Evolutionary conservation across 2,888 invertebrate species (phyloP).

Genomic region (Disparrhopalites patrizii): DNA sequence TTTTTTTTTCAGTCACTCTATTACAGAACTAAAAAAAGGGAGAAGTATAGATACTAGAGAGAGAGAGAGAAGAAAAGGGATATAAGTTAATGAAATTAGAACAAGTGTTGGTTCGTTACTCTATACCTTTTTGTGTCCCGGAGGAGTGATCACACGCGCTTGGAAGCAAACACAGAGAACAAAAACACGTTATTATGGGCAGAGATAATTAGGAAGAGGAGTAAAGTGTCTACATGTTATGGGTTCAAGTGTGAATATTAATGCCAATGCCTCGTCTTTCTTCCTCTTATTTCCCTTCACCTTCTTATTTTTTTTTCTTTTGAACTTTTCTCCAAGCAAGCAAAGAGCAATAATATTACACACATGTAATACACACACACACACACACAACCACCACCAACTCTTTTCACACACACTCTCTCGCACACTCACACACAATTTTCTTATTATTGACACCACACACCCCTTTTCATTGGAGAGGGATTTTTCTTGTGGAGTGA

Average conservation of each 20-base stretch:
- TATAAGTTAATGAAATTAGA: neutral
- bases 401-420: too few species aligned
- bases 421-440: neutral
- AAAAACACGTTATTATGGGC: neutral
- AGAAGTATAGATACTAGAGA: neutral
- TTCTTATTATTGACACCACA: neutral
- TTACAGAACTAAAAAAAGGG: neutral
- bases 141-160: neutral
- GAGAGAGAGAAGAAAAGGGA: neutral
- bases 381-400: too few species aligned
- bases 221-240: neutral
- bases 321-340: too few species aligned
- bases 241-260: neutral
- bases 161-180: slow-evolving; percentile 2
- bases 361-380: too few species aligned
- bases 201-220: neutral
- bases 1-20: too few species aligned
- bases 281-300: too few species aligned
- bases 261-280: too few species aligned
- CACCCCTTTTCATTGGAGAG: neutral
- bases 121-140: too few species aligned
- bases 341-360: too few species aligned
- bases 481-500: slow-evolving; percentile 16
- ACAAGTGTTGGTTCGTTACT: too few species aligned
- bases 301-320: too few species aligned